These are phyloP conservation scores for Oscheius sp. DNA, from an alignment of 1,140 invertebrate species.

Conservation along the genomic window DNA sequence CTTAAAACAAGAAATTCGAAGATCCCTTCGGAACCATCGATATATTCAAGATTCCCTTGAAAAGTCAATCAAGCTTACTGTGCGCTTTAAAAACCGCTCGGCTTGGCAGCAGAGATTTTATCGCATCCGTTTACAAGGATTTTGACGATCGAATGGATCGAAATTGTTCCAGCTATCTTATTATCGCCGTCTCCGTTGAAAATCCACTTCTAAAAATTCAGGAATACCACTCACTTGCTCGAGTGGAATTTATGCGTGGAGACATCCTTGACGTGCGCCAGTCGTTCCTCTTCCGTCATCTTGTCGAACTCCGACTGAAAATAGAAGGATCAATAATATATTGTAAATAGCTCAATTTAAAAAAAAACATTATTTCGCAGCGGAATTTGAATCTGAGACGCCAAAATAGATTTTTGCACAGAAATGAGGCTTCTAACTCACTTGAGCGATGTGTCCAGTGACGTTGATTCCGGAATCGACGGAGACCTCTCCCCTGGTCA, in stretches of 20 bases:
- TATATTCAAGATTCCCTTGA: no score
- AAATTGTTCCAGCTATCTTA: no score
- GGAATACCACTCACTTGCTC: constrained; percentile 75
- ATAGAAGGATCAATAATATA: background rate
- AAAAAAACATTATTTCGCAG: background rate
- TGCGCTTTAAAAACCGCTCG: no score
- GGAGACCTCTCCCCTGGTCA: background rate
- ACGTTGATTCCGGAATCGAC: constrained; percentile 10
- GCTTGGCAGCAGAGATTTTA: no score
- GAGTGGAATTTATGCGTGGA: constrained; percentile 93
- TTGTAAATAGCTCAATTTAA: background rate
- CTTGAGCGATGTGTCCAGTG: constrained; percentile 14
- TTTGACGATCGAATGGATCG: no score
- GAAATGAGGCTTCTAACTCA: background rate
- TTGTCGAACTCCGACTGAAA: constrained; percentile 76
- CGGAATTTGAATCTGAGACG: background rate
- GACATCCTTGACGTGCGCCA: constrained; percentile 91
- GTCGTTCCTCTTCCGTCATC: constrained; percentile 92
- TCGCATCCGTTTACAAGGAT: no score
- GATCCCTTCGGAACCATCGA: no score
- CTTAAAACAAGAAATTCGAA: no score
- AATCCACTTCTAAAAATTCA: background rate
- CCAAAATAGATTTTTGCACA: background rate
- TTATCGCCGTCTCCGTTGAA: no score
- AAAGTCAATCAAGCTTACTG: no score